Evolutionary conservation across 2,888 invertebrate genomes (phyloP).

Genomic region (Melanophora roralis): DNA sequence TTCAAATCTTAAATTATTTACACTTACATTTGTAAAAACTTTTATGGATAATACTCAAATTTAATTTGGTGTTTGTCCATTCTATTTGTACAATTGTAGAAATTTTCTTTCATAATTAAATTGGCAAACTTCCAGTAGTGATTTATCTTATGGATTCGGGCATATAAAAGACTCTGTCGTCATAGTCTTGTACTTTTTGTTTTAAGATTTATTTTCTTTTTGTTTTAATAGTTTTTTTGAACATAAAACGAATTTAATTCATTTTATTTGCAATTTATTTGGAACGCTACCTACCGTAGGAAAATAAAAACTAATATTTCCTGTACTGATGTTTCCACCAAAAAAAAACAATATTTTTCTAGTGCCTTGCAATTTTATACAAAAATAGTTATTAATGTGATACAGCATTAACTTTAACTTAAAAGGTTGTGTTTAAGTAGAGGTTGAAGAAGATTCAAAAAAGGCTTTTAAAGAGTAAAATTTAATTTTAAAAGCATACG

Average conservation of each 20-base stretch:
- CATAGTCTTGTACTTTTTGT: background rate
- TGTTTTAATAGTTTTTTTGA: background rate
- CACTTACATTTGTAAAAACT: background rate
- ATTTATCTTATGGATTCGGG: slow-evolving; percentile 1
- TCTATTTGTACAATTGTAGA: slow-evolving; percentile 1
- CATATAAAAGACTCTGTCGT: background rate
- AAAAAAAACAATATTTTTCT: too few species aligned
- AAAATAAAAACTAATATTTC: too few species aligned
- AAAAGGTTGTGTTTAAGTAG: too few species aligned
- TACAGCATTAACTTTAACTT: too few species aligned
- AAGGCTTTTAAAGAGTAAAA: too few species aligned
- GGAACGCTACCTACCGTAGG: background rate
- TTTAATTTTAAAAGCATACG: too few species aligned
- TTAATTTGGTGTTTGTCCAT: background rate
- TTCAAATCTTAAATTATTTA: background rate
- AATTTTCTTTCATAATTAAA: slow-evolving; percentile 30
- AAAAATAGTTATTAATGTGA: too few species aligned
- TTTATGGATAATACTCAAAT: background rate
- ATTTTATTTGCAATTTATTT: background rate
- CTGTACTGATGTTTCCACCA: too few species aligned
- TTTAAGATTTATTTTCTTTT: background rate
- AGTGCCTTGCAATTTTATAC: too few species aligned
- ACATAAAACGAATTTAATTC: slow-evolving; percentile 20
- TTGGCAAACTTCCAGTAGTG: slow-evolving; percentile 58
- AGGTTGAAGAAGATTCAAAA: too few species aligned